Base-by-base conservation (phyloP, 2,113 vertebrate genomes). In the Octodon degus region DNA sequence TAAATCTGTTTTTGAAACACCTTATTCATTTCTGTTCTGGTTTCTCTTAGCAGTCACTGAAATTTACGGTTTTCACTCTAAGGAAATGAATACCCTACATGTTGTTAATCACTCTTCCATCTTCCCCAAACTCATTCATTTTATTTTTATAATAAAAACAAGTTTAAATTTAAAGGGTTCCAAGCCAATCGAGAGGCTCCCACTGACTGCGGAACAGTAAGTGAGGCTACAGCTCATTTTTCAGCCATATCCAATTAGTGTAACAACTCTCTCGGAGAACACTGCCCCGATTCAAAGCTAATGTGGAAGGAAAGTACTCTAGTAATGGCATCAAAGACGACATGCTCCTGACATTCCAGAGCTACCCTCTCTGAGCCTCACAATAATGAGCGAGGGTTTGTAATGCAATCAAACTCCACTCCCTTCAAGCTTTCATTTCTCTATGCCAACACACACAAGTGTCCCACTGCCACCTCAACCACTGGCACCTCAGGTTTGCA, bases 161-260 rank as follows among this genome's bases (percentile, higher is more conserved):
- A 94, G 94, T 92, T 55, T 95, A 94, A 91, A 96, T 85, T 97
- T 97, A 92, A 92, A 96, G 96, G 40, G 93, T 94, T 97, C 89
- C 95, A 97, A 95, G 55, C 90, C 90, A 86, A 95, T 7, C 6
- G 34, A 95, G 67, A 63, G 43, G 67, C 43, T 91, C 65, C 24
- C 34, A 55, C 82, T 37, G 65, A 86, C 82, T n/a, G 7, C 32
- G 81, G 91, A 87, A 80, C 87, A 68, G 25, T 67, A 13, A 84
- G 88, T 55, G 63, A 92, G 91, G 94, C 34, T 8, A 55, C 53
- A 50, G 85, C 72, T 43, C 70, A 77, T 87, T 97, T 97, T 67
- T 94, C 40, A 98, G 97, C 92, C 93, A 96, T 25, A 16, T 91
- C 68, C 82, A 95, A 95, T 98, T 97, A 97, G 83, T 96, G 96